Conservation (phyloP, 2,113 vertebrate species). For the Pachycephala philippinensis region DNA sequence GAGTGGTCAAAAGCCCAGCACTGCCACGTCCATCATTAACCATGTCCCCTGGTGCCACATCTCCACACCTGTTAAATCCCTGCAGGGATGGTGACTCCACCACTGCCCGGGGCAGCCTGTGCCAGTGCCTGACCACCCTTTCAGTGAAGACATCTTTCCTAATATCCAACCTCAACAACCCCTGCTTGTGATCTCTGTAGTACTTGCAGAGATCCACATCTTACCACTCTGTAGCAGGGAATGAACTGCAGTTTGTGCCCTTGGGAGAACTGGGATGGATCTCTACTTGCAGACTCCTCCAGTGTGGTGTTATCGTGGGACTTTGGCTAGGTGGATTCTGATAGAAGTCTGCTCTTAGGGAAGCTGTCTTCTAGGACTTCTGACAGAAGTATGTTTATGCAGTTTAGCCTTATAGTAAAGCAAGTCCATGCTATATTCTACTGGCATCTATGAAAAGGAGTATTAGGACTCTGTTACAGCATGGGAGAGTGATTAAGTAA, state of each 20-base stretch:
- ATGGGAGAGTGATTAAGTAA: background rate
- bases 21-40: background rate
- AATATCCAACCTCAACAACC: background rate
- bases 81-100: background rate
- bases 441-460: background rate
- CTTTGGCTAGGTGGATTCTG: background rate
- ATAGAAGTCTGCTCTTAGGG: background rate
- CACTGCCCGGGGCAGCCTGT: background rate
- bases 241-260: background rate
- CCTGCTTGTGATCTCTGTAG: background rate
- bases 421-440: background rate
- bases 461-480: background rate
- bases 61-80: background rate
- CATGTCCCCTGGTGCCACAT: too few relatives aligned
- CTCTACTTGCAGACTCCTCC: background rate
- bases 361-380: background rate
- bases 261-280: background rate
- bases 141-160: background rate
- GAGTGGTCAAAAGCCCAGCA: background rate
- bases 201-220: background rate
- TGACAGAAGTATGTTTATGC: background rate
- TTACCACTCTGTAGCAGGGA: background rate
- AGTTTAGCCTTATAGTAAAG: background rate
- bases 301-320: background rate
- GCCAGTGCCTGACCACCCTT: background rate